Evolutionary conservation across 2,113 vertebrate species (phyloP).

Genomic region (Sialia sialis): DNA sequence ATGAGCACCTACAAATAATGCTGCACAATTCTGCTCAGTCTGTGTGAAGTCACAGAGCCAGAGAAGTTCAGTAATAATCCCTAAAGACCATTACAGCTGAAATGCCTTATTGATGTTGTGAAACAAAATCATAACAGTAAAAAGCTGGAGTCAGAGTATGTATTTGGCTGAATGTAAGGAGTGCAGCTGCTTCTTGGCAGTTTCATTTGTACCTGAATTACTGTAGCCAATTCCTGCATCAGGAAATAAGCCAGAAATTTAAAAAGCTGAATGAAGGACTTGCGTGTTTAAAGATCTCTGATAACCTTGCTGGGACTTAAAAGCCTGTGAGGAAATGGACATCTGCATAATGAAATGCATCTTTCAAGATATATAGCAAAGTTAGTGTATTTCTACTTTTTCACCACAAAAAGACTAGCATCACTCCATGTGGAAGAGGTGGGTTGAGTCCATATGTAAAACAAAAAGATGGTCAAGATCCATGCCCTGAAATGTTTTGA

Average conservation of each 20-base stretch:
- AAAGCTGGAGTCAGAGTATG: neutral
- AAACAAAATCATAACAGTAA: neutral
- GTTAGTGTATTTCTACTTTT: neutral
- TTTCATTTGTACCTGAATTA: slow-evolving; percentile 32
- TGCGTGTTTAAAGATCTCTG: neutral
- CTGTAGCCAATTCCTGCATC: neutral
- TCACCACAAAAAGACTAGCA: neutral
- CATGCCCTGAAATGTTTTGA: neutral
- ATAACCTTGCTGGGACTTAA: neutral
- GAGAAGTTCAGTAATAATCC: neutral
- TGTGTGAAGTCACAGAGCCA: neutral
- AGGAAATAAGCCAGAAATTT: neutral
- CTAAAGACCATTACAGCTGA: neutral
- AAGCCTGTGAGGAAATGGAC: neutral
- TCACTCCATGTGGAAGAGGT: neutral
- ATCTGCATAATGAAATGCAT: neutral
- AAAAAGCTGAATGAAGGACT: neutral
- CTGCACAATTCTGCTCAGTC: neutral
- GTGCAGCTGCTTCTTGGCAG: neutral
- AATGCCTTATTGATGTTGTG: neutral
- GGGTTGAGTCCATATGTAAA: neutral
- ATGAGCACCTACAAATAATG: neutral
- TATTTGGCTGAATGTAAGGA: neutral
- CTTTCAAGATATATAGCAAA: neutral
- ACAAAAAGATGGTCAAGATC: neutral